Percentiles rank a stretch among this genome's conserved stretches.
phyloP scores from a whole-genome alignment of 2,797 vertebrate genomes.

The Microhierax caerulescens region DNA sequence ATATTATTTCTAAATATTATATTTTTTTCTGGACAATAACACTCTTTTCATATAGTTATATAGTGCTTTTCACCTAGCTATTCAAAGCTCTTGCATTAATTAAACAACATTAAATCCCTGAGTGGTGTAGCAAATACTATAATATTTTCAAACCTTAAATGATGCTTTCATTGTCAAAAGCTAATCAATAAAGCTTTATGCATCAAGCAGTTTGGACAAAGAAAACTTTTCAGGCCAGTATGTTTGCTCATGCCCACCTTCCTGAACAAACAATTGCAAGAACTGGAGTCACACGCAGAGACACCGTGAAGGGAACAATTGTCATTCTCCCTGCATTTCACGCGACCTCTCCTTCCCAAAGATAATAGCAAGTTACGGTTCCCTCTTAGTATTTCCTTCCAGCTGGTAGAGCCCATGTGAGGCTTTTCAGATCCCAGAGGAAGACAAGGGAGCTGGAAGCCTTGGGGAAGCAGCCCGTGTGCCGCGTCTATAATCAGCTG shows the following conservation, averaged over 20 bases:
- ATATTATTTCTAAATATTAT: slow-evolving; percentile 19
- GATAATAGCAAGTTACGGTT: neutral
- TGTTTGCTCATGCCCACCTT: neutral
- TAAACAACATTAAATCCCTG: neutral
- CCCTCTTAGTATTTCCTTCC: neutral
- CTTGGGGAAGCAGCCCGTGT: neutral
- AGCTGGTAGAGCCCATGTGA: neutral
- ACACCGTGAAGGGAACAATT: accelerated
- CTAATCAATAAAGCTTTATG: neutral
- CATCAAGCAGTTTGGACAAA: neutral
- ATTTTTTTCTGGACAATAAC: neutral
- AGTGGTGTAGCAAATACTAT: neutral
- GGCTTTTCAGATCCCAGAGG: neutral
- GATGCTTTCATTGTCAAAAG: neutral
- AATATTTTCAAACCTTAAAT: neutral
- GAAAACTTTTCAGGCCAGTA: neutral
- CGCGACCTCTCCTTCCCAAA: neutral
- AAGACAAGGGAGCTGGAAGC: neutral
- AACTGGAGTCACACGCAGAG: accelerated
- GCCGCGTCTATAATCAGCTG: neutral
- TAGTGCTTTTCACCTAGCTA: neutral
- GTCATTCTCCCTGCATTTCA: accelerated
- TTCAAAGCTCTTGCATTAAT: neutral
- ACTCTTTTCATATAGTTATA: neutral
- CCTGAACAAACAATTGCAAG: neutral